These are phyloP conservation scores for Acridotheres tristis DNA, from an alignment of 2,797 vertebrate genomes.

Conservation along the genomic window DNA sequence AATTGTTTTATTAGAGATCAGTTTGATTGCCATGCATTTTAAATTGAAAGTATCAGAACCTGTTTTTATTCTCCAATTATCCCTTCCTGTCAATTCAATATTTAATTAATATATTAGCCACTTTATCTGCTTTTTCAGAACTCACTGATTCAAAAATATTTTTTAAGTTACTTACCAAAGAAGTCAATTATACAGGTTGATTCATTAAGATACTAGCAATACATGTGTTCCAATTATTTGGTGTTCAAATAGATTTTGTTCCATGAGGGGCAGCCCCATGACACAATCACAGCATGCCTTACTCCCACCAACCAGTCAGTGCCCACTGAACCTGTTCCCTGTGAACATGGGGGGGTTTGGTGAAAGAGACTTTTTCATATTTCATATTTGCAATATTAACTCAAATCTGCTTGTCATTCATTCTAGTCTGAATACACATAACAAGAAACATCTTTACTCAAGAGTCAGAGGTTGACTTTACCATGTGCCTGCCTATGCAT, in stretches of 20 bases:
- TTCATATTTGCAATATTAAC: not conserved
- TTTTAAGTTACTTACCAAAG: not conserved
- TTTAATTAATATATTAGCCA: not conserved
- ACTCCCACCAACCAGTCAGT: not conserved
- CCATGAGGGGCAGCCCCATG: not conserved
- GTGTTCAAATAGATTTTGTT: not conserved
- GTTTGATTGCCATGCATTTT: not conserved
- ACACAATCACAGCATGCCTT: not conserved
- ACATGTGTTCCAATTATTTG: not conserved
- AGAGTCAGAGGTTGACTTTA: not conserved
- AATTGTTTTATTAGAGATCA: not conserved
- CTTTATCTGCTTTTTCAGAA: not conserved
- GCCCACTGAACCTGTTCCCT: not conserved
- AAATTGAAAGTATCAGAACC: not conserved
- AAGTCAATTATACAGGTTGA: not conserved
- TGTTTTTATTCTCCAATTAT: not conserved
- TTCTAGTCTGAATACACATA: not conserved
- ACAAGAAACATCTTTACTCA: not conserved
- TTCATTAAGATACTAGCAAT: not conserved
- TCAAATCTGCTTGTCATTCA: not conserved
- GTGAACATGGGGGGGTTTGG: accelerated
- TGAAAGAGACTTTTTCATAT: not conserved
- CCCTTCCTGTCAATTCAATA: not conserved
- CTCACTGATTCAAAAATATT: not conserved
- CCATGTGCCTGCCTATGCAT: not conserved